phyloP scores from a whole-genome alignment of 2,113 vertebrate genomes.

The Gavialis gangeticus region DNA sequence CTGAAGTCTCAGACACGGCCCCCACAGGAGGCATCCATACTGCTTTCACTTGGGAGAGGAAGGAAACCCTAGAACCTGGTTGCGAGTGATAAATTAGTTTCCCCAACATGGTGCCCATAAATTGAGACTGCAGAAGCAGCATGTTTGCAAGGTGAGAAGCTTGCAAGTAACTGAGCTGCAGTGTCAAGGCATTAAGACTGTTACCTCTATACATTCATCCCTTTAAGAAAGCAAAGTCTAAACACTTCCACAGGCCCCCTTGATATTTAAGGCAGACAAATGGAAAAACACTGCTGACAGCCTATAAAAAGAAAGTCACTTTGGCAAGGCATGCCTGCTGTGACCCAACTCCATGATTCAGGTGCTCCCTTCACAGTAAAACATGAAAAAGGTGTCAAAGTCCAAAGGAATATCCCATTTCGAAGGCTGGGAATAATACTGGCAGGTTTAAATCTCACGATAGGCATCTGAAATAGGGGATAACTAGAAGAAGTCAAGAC shows the following conservation, averaged over 20 bases:
- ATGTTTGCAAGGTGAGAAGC: slow-evolving; percentile 2
- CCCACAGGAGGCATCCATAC: no score
- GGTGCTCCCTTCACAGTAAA: neutral
- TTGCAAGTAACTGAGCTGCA: slow-evolving; percentile 8
- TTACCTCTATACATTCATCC: neutral
- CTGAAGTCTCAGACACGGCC: no score
- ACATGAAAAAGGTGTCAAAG: neutral
- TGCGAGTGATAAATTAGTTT: no score
- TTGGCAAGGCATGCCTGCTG: neutral
- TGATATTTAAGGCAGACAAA: slow-evolving; percentile 2
- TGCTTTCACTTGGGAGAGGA: no score
- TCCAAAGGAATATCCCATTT: neutral
- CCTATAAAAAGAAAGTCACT: neutral
- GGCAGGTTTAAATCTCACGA: neutral
- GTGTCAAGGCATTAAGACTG: neutral
- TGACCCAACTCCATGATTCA: neutral
- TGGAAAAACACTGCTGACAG: neutral
- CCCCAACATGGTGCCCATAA: neutral
- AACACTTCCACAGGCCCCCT: neutral
- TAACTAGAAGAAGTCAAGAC: neutral
- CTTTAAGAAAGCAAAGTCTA: neutral
- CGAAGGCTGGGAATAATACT: slow-evolving; percentile 63
- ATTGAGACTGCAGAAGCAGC: neutral
- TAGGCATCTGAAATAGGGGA: fast-evolving
- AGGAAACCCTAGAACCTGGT: no score